phyloP scores from a whole-genome alignment of 2,888 invertebrate species.

The Caenorhabditis afra region DNA sequence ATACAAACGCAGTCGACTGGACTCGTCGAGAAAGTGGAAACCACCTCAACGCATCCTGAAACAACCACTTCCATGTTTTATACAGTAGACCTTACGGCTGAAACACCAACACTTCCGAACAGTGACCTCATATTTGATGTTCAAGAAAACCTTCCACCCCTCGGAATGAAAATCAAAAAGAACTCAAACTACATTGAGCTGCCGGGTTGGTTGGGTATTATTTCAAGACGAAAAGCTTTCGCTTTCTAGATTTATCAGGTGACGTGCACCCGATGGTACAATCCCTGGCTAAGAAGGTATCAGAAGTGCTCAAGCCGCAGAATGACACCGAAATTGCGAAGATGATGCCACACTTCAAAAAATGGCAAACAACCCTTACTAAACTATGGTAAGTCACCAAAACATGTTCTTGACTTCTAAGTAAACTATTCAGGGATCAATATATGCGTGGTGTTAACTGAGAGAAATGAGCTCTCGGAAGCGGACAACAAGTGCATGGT shows the following conservation, averaged over 20 bases:
- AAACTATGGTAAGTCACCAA: constrained; percentile 32
- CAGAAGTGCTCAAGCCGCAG: constrained; percentile 36
- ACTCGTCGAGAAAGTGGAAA: background rate
- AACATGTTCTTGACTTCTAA: background rate
- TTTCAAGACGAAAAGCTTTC: background rate
- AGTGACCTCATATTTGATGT: constrained; percentile 25
- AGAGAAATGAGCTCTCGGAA: background rate
- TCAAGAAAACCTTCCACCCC: constrained; percentile 58
- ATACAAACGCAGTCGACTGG: background rate
- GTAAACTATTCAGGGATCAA: constrained; percentile 40
- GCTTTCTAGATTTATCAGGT: constrained; percentile 27
- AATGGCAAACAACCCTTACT: constrained; percentile 48
- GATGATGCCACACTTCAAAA: constrained; percentile 49
- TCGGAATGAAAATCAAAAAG: constrained; percentile 50
- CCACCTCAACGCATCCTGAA: constrained; percentile 1
- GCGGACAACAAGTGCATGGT: background rate
- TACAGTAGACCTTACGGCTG: constrained; percentile 57
- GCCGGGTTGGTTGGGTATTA: constrained; percentile 14
- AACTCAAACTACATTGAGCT: constrained; percentile 37
- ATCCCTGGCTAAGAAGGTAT: constrained; percentile 30
- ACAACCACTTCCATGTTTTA: constrained; percentile 41
- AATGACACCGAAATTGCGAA: constrained; percentile 46
- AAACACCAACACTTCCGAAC: constrained; percentile 45
- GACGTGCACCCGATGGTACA: constrained; percentile 49
- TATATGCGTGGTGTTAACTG: constrained; percentile 35